These are phyloP conservation scores for Halictus ligatus DNA, from an alignment of 2,888 invertebrate genomes.

Conservation along the genomic window DNA sequence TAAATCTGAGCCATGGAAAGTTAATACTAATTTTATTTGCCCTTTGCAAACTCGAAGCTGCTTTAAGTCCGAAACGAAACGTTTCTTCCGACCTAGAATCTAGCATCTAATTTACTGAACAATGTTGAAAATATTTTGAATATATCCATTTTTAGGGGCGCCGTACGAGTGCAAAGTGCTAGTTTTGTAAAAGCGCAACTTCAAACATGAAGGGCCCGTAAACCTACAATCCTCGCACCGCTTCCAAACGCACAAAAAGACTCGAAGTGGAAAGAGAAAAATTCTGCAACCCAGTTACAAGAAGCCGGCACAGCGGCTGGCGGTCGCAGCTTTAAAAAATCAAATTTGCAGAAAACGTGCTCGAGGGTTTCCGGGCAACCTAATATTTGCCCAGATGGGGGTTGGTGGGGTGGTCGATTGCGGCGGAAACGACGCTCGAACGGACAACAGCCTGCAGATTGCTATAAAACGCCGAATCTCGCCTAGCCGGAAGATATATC, in stretches of 20 bases:
- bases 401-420: not conserved
- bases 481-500: constrained; percentile 21
- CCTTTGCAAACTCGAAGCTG: too few species aligned
- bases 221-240: not conserved
- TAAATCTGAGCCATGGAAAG: not conserved
- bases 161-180: too few species aligned
- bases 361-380: not conserved
- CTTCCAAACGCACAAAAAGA: not conserved
- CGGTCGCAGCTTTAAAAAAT: not conserved
- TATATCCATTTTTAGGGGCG: too few species aligned
- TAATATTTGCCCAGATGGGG: not conserved
- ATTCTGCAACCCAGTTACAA: not conserved
- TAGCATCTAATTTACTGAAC: too few species aligned
- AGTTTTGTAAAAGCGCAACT: not conserved
- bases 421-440: constrained; percentile 8
- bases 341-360: not conserved
- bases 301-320: not conserved
- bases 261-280: not conserved
- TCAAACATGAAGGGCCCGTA: not conserved
- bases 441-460: constrained; percentile 28
- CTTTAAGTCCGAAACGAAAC: too few species aligned
- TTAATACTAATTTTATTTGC: not conserved
- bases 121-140: too few species aligned
- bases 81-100: too few species aligned
- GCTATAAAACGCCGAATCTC: constrained; percentile 36